Conservation (phyloP, 2,797 vertebrate genomes). For the Danio aesculapii region DNA sequence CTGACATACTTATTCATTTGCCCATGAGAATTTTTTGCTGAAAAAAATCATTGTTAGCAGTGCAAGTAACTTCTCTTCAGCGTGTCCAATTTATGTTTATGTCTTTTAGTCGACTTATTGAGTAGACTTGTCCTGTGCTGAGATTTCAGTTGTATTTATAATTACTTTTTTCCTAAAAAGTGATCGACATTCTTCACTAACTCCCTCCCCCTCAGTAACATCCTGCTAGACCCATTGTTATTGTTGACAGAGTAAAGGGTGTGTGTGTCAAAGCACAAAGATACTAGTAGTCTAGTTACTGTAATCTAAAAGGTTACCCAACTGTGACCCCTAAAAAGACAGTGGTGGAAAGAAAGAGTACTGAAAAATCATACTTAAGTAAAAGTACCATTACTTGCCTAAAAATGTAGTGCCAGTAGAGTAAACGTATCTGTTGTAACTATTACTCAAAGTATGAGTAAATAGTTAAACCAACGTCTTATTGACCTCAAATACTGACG, state of each 20-base stretch:
- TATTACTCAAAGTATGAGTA: no score
- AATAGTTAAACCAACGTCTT: no score
- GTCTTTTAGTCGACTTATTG: not conserved
- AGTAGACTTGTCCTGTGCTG: not conserved
- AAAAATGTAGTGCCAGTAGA: no score
- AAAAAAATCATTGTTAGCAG: not conserved
- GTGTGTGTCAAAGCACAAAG: not conserved
- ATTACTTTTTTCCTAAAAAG: not conserved
- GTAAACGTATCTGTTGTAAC: no score
- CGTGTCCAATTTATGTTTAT: not conserved
- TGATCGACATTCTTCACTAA: not conserved
- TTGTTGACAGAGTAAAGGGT: not conserved
- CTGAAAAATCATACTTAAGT: no score
- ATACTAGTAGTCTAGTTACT: not conserved
- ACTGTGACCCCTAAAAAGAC: not conserved
- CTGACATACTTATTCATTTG: not conserved
- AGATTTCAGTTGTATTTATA: not conserved
- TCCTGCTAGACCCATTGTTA: constrained; percentile 46
- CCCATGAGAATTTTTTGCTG: not conserved
- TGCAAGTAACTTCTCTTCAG: not conserved
- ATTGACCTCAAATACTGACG: no score
- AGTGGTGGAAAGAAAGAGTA: no score
- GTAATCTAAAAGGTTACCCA: not conserved
- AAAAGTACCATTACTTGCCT: no score
- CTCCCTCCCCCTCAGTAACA: not conserved